Percentiles rank a stretch among this genome's conserved stretches.
These are phyloP conservation scores for Stigmatopora argus DNA, from an alignment of 2,113 vertebrate genomes.

Conservation along the genomic window DNA sequence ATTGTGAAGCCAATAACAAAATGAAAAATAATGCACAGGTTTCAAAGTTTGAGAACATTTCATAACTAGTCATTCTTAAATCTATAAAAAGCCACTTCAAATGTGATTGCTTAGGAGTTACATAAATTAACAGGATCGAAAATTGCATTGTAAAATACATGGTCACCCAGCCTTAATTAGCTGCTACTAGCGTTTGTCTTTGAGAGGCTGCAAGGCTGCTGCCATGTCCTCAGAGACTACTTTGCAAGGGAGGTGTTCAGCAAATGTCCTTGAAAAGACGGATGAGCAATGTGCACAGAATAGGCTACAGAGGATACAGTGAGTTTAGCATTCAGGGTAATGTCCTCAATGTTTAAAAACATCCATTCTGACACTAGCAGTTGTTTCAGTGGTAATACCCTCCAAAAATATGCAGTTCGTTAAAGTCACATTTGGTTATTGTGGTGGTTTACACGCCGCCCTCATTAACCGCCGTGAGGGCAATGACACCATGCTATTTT, in stretches of 20 bases:
- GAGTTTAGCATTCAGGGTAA: conserved; percentile 1
- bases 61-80: neutral
- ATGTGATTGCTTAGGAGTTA: conserved; percentile 9
- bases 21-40: neutral
- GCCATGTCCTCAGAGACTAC: conserved; percentile 39
- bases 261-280: conserved; percentile 50
- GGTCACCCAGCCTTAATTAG: neutral
- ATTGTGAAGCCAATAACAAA: neutral
- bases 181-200: conserved; percentile 11
- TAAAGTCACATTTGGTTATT: neutral
- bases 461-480: neutral
- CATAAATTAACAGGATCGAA: neutral
- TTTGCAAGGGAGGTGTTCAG: conserved; percentile 40
- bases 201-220: conserved; percentile 28
- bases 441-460: neutral
- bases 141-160: neutral
- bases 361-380: neutral
- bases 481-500: neutral
- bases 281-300: conserved; percentile 39
- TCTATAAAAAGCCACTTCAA: conserved; percentile 9
- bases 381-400: neutral
- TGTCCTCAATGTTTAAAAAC: neutral
- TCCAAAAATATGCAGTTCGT: neutral
- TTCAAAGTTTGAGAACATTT: neutral
- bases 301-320: conserved; percentile 10